phyloP scores from a whole-genome alignment of 2,888 invertebrate genomes.

The Urechis unicinctus region DNA sequence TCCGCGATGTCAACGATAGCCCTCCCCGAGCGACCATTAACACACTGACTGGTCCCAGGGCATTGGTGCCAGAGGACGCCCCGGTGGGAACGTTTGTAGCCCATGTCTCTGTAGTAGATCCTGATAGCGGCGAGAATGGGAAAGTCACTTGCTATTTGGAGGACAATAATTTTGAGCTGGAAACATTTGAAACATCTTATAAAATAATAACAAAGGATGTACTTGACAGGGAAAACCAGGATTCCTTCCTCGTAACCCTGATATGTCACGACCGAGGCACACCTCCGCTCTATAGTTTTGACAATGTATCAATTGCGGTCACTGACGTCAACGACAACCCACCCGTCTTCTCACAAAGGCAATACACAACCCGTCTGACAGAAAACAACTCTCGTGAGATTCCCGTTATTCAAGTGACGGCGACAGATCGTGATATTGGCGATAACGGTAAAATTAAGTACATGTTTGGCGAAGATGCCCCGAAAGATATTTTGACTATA shows the following conservation, averaged over 20 bases:
- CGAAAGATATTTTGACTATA: conserved; percentile 3
- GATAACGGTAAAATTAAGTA: conserved; percentile 35
- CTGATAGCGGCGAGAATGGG: conserved; percentile 4
- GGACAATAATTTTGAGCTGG: conserved; percentile 27
- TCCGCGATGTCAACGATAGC: conserved; percentile 13
- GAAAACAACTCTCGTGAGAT: conserved; percentile 14
- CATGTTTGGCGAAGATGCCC: conserved; percentile 15
- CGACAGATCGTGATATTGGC: conserved; percentile 23
- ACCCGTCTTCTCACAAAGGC: conserved; percentile 11
- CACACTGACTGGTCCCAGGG: conserved; percentile 1
- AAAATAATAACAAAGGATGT: conserved; percentile 11
- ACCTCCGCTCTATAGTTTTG: conserved; percentile 9
- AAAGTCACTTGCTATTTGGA: neutral
- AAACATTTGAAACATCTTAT: conserved; percentile 11
- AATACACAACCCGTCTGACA: conserved; percentile 11
- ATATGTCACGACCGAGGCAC: conserved; percentile 14
- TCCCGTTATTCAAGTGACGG: conserved; percentile 12
- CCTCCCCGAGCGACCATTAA: conserved; percentile 7
- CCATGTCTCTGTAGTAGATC: conserved; percentile 7
- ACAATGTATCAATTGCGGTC: conserved; percentile 8
- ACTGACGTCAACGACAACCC: conserved; percentile 19
- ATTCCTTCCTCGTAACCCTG: conserved; percentile 13
- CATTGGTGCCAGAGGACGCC: conserved; percentile 8
- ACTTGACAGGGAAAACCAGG: conserved; percentile 15
- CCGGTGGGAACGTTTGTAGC: conserved; percentile 9